Conservation (phyloP, 2,113 vertebrate species). For the Larimichthys crocea region DNA sequence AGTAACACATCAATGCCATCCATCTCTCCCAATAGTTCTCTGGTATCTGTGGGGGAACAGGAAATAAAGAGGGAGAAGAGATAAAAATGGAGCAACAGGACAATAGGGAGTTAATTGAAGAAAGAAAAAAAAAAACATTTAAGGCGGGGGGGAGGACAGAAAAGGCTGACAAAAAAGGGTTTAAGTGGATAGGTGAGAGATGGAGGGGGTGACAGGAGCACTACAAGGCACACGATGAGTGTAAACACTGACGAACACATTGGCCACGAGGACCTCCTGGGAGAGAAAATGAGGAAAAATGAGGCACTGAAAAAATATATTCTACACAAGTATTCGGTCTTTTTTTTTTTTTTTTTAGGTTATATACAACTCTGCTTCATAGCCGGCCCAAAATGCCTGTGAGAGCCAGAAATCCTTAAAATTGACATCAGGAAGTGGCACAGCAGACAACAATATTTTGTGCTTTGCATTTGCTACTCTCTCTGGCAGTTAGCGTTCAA, state of each 20-base stretch:
- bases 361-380: background rate
- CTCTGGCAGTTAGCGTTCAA: background rate
- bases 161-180: background rate
- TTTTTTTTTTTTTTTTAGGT: background rate
- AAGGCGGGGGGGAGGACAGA: no score
- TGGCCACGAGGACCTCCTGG: background rate
- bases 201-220: background rate
- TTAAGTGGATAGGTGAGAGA: background rate
- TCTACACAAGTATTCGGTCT: conserved; percentile 13
- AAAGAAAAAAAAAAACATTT: no score
- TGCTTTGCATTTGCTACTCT: background rate
- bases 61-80: conserved; percentile 50
- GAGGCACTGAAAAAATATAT: conserved; percentile 25
- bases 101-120: conserved; percentile 34
- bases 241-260: conserved; percentile 34
- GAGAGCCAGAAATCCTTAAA: conserved; percentile 1
- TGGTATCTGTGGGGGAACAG: conserved; percentile 88
- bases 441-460: background rate
- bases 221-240: background rate
- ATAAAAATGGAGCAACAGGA: conserved; percentile 44
- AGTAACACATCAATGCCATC: conserved; percentile 99
- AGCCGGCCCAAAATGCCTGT: background rate
- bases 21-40: conserved; percentile 96
- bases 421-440: background rate
- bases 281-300: conserved; percentile 20